These are phyloP conservation scores for Gnathonemus longibarbis DNA, from an alignment of 2,113 vertebrate genomes.

Conservation along the genomic window DNA sequence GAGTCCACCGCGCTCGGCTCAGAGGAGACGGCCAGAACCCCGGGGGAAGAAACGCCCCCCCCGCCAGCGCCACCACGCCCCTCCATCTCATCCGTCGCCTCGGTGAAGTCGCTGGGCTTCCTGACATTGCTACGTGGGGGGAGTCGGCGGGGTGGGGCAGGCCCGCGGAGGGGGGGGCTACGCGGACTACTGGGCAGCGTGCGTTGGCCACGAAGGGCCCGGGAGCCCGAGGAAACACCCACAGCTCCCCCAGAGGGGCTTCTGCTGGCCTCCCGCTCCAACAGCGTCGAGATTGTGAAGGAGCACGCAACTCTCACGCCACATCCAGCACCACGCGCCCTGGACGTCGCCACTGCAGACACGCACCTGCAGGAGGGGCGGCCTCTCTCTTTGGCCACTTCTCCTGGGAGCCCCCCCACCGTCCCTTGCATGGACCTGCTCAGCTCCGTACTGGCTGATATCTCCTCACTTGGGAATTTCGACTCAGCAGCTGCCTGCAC, in stretches of 20 bases:
- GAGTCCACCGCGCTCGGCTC: slow-evolving; percentile 55
- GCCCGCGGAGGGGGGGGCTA: slow-evolving; percentile 75
- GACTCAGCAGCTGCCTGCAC: slow-evolving; percentile 88
- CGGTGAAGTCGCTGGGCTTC: slow-evolving; percentile 80
- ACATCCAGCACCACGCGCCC: slow-evolving; percentile 40
- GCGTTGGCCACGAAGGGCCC: slow-evolving; percentile 70
- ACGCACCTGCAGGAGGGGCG: not conserved
- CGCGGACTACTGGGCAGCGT: slow-evolving; percentile 76
- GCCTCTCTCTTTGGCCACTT: slow-evolving; percentile 5
- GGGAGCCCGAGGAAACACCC: slow-evolving; percentile 58
- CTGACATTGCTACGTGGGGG: slow-evolving; percentile 72
- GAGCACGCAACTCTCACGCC: slow-evolving; percentile 61
- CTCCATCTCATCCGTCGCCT: slow-evolving; percentile 68
- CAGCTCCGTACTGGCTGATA: slow-evolving; percentile 91
- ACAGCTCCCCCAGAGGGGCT: slow-evolving; percentile 63
- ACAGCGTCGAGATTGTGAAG: slow-evolving; percentile 85
- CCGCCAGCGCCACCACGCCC: slow-evolving; percentile 41
- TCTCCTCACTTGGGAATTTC: slow-evolving; percentile 97
- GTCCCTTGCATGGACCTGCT: slow-evolving; percentile 74
- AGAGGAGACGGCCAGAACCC: slow-evolving; percentile 49
- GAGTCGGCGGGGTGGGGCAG: slow-evolving; percentile 59
- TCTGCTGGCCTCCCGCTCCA: slow-evolving; percentile 65
- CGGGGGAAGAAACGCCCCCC: slow-evolving; percentile 47
- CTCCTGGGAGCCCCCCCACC: slow-evolving; percentile 64
- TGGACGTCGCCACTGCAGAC: slow-evolving; percentile 13